Evolutionary conservation across 1,140 invertebrate species (phyloP).

Genomic region (Zaprionus camerounensis): DNA sequence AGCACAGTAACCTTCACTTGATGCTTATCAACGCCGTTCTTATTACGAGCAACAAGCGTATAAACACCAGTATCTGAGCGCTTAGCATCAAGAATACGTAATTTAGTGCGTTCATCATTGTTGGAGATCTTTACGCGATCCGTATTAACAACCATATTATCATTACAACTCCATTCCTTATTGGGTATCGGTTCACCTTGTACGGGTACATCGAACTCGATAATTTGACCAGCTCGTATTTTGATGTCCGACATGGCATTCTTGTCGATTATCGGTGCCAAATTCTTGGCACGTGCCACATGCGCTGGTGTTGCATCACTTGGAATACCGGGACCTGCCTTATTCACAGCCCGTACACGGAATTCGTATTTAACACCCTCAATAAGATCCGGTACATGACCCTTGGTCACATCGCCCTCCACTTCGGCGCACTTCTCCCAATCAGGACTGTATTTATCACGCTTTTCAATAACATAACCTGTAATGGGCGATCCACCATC

Average conservation of each 20-base stretch:
- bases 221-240: constrained; percentile 95
- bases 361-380: constrained; percentile 97
- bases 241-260: constrained; percentile 97
- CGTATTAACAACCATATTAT: constrained; percentile 90
- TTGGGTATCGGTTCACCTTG: constrained; percentile 96
- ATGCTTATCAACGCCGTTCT: constrained; percentile 94
- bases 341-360: constrained; percentile 96
- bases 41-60: constrained; percentile 95
- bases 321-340: constrained; percentile 95
- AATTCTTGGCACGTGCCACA: constrained; percentile 95
- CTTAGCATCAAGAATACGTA: constrained; percentile 94
- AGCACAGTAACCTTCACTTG: constrained; percentile 95
- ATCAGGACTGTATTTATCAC: constrained; percentile 93
- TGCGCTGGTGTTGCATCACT: constrained; percentile 95
- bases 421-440: constrained; percentile 95
- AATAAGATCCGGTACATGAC: constrained; percentile 93
- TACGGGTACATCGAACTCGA: constrained; percentile 97
- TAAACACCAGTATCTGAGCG: constrained; percentile 95
- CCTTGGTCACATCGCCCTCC: constrained; percentile 92
- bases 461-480: constrained; percentile 98
- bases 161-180: constrained; percentile 96
- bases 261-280: constrained; percentile 96
- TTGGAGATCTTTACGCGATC: constrained; percentile 93
- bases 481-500: constrained; percentile 96
- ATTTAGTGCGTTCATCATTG: constrained; percentile 94